Percentiles rank a stretch among this genome's conserved stretches.
phyloP scores from a whole-genome alignment of 1,140 invertebrate species.

The Limonius californicus region DNA sequence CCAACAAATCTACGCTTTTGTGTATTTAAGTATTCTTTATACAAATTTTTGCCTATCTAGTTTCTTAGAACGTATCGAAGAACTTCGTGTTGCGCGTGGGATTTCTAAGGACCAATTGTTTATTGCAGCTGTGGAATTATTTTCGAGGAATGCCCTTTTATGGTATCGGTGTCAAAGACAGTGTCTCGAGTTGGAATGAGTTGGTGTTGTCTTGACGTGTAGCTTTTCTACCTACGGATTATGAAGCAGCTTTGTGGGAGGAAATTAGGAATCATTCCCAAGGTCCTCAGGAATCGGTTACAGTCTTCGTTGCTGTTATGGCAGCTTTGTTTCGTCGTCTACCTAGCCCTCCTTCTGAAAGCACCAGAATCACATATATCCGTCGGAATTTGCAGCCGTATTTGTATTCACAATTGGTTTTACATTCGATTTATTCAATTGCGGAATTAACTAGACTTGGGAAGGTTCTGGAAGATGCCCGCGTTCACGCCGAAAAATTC shows the following conservation, averaged over 20 bases:
- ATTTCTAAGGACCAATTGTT: slow-evolving; percentile 15
- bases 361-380: neutral
- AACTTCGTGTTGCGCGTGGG: neutral
- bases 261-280: slow-evolving; percentile 42
- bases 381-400: neutral
- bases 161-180: slow-evolving; percentile 30
- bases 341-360: neutral
- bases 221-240: slow-evolving; percentile 36
- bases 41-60: too few species aligned
- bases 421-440: neutral
- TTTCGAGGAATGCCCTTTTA: slow-evolving; percentile 35
- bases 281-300: slow-evolving; percentile 37
- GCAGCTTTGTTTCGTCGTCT: slow-evolving; percentile 20
- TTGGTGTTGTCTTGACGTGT: slow-evolving; percentile 22
- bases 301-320: slow-evolving; percentile 39
- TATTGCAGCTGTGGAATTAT: slow-evolving; percentile 33
- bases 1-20: too few species aligned
- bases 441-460: neutral
- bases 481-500: neutral
- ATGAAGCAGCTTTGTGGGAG: slow-evolving; percentile 34
- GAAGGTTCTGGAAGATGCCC: neutral
- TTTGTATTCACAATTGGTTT: neutral
- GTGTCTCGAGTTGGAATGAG: slow-evolving; percentile 31
- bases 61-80: neutral
- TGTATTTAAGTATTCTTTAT: too few species aligned